Percentiles rank a stretch among this genome's conserved stretches.
phyloP scores from a whole-genome alignment of 1,140 invertebrate species.

The Cataglyphis hispanica region DNA sequence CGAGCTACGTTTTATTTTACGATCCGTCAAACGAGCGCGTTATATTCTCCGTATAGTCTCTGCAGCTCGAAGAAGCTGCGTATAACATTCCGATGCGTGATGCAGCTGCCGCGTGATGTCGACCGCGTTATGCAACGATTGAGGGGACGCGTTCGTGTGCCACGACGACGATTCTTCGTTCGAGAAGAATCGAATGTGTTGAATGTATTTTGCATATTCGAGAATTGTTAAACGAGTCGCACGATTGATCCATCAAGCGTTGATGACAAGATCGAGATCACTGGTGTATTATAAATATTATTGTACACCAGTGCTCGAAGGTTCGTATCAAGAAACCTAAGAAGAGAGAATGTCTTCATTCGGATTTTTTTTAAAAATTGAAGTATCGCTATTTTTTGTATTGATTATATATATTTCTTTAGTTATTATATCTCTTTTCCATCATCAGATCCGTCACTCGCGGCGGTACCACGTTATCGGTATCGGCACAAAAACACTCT shows the following conservation, averaged over 20 bases:
- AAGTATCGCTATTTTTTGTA: background rate
- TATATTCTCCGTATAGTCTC: constrained; percentile 1
- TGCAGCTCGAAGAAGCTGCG: background rate
- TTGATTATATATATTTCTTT: background rate
- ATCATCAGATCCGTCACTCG: constrained; percentile 35
- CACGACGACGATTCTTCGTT: background rate
- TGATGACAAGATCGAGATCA: no score
- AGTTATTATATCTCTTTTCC: background rate
- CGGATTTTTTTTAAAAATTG: no score
- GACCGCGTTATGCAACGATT: constrained; percentile 44
- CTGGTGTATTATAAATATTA: no score
- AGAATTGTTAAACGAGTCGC: background rate
- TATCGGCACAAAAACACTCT: constrained; percentile 28
- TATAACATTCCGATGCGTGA: constrained; percentile 14
- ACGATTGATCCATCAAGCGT: no score
- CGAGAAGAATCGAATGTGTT: background rate
- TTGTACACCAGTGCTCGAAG: no score
- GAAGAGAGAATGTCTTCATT: no score
- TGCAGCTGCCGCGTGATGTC: constrained; percentile 42
- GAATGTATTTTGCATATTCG: background rate
- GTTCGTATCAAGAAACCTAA: no score
- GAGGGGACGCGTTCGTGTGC: background rate
- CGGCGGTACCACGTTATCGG: background rate
- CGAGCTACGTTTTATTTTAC: constrained; percentile 28
- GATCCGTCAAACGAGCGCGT: background rate